Base-by-base conservation (phyloP, 2,113 vertebrate species). In the Halcyon senegalensis region DNA sequence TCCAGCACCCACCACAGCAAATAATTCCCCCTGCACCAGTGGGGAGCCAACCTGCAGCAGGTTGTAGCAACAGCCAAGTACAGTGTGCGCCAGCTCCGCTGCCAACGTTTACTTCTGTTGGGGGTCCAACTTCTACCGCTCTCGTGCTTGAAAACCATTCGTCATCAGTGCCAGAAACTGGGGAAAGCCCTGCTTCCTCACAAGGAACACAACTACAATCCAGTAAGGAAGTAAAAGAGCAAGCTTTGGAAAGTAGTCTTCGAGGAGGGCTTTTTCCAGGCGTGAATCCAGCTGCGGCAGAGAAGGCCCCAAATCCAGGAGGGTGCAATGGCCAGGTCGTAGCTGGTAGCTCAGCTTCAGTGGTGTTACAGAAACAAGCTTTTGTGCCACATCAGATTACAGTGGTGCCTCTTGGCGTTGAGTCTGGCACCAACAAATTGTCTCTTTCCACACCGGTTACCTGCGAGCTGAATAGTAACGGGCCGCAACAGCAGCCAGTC, bases 1-100 rank as follows among this genome's bases (percentile, higher is more conserved):
- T 98, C 66, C 95, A 93, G 75, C 96, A 94, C 4, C 16, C 93
- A 33, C 58, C 92, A 19, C 94, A 79, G 3, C 88, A 82, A 7
- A 51, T 79, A 25, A 7, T 91, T 39, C 92, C 84, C 12, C 11
- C 78, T 5, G 12, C 41, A 33, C 46, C 58, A 68, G 44, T 46
- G 20, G 39, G 3, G 51, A 84, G 6, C 88, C 44, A 9, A 8
- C 28, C 14, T 81, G 53, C 63, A 68, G 69, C 86, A 37, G 41
- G 43, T 46, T 73, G 56, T 46, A 7, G 66, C 9, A 53, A 33
- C 2, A 35, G 53, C 59, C 86, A 39, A 13, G 44, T 16, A 1
- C 58, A 41, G 56, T 4, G 20, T 16, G 27, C 41, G 11, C 25
- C 88, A 60, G 68, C 73, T 56, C 35, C 64, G 3, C 6, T 73